Percentiles rank a stretch among this genome's conserved stretches.
Conservation (phyloP, 2,888 invertebrate species). For the Stegana nigrithorax region DNA sequence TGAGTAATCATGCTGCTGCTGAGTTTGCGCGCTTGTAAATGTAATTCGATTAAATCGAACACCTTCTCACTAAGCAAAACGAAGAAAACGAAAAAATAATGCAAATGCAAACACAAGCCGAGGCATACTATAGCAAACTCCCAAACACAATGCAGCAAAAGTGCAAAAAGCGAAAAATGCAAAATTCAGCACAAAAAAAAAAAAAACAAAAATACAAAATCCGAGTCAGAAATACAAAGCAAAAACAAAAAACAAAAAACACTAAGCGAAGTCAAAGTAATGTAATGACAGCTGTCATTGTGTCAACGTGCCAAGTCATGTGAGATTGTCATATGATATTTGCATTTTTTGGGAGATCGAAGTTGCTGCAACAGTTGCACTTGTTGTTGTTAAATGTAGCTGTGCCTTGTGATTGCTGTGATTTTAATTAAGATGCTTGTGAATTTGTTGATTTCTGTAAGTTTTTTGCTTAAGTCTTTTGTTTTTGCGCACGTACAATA, state of each 20-base stretch:
- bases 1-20: neutral
- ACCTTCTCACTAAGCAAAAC: constrained; percentile 7
- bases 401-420: neutral
- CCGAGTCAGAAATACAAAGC: neutral
- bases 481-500: too few relatives aligned
- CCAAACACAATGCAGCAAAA: neutral
- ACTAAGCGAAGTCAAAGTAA: neutral
- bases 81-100: neutral
- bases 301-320: constrained; percentile 28
- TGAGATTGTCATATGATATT: constrained; percentile 16
- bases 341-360: neutral
- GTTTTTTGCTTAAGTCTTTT: constrained; percentile 33
- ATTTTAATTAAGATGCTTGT: constrained; percentile 12
- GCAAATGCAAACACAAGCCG: too few relatives aligned
- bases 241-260: constrained; percentile 4
- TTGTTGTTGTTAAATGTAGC: too few relatives aligned
- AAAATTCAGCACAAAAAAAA: neutral
- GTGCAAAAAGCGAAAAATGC: neutral
- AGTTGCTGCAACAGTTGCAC: neutral
- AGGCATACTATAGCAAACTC: too few relatives aligned
- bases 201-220: neutral
- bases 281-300: constrained; percentile 38
- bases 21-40: constrained; percentile 3
- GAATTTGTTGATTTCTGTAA: constrained; percentile 12
- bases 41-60: constrained; percentile 11